phyloP scores from a whole-genome alignment of 1,140 invertebrate species.

The Heliconius hewitsoni region DNA sequence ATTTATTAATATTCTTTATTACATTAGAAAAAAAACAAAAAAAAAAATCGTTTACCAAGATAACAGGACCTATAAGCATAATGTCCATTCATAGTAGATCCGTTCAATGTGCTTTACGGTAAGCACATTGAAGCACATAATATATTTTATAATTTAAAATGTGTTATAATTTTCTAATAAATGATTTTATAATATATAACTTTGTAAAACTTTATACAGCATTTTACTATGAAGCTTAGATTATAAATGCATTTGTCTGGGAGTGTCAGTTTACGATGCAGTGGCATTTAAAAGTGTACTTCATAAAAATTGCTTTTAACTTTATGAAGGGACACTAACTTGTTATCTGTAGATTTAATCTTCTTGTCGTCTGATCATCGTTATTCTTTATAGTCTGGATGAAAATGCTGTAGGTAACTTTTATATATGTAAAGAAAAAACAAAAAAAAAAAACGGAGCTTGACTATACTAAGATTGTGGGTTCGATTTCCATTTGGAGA shows the following conservation, averaged over 20 bases:
- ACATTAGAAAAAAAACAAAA: too few species aligned
- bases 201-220: neutral
- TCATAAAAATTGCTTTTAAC: conserved; percentile 55
- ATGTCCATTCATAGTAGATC: too few species aligned
- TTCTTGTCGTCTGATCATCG: conserved; percentile 4
- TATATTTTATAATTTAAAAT: too few species aligned
- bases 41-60: too few species aligned
- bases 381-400: conserved; percentile 7
- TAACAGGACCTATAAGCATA: too few species aligned
- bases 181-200: neutral
- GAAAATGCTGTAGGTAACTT: neutral
- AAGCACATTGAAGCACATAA: too few species aligned
- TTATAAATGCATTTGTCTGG: conserved; percentile 18
- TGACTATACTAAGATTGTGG: too few species aligned
- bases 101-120: too few species aligned
- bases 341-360: conserved; percentile 20
- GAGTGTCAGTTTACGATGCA: conserved; percentile 26
- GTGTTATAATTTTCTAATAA: neutral
- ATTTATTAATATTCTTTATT: too few species aligned
- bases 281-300: conserved; percentile 35
- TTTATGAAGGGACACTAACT: conserved; percentile 42
- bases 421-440: neutral
- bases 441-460: too few species aligned
- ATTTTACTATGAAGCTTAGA: neutral
- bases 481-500: too few species aligned